These are phyloP conservation scores for Rhagoletis pomonella DNA, from an alignment of 1,140 invertebrate species.

Conservation along the genomic window DNA sequence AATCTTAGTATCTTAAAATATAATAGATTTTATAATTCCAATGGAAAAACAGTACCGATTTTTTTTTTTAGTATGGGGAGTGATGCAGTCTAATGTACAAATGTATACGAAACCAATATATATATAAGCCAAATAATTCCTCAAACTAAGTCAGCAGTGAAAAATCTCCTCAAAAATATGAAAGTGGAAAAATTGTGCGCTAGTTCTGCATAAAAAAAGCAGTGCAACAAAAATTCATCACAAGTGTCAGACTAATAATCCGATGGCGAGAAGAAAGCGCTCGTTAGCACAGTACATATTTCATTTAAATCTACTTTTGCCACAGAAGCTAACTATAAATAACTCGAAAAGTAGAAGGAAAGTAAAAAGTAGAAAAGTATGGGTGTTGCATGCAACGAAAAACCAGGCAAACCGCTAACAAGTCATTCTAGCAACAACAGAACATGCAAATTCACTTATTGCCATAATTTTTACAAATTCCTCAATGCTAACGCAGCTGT, in stretches of 20 bases:
- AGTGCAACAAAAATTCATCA: neutral
- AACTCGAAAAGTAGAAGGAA: neutral
- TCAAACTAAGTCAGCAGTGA: neutral
- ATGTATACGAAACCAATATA: too few species aligned
- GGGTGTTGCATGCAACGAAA: neutral
- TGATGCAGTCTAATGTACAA: too few species aligned
- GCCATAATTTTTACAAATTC: conserved; percentile 37
- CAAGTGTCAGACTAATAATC: conserved; percentile 2
- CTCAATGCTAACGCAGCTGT: conserved; percentile 28
- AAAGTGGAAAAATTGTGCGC: neutral
- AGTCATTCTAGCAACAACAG: neutral
- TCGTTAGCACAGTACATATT: conserved; percentile 28
- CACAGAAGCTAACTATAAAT: neutral
- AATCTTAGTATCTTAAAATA: too few species aligned
- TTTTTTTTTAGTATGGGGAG: too few species aligned
- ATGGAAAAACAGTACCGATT: too few species aligned
- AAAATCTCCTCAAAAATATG: too few species aligned
- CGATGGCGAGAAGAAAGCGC: conserved; percentile 16
- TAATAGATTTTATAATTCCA: too few species aligned
- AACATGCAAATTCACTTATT: neutral
- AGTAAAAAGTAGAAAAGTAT: neutral
- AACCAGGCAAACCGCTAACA: neutral
- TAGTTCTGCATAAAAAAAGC: conserved; percentile 13
- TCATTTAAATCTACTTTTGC: conserved; percentile 34
- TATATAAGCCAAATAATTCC: too few species aligned